Percentiles rank a stretch among this genome's conserved stretches.
Evolutionary conservation across 2,113 vertebrate genomes (phyloP).

Genomic region (Microtus pennsylvanicus): DNA sequence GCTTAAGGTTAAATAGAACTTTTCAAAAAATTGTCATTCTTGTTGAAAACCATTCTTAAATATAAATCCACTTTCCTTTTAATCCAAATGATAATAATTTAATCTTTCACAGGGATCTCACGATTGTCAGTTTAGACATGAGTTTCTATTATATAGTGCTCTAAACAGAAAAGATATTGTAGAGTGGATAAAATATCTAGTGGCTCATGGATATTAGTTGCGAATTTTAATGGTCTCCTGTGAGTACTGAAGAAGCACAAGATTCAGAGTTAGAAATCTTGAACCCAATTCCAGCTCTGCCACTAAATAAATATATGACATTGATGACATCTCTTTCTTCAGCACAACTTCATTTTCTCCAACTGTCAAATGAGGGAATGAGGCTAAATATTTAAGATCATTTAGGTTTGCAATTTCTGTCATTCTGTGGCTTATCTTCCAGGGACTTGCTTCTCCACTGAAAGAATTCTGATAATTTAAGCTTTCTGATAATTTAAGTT

Average conservation of each 20-base stretch:
- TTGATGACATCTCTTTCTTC: slow-evolving; percentile 17
- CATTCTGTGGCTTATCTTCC: slow-evolving; percentile 10
- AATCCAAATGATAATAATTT: slow-evolving; percentile 66
- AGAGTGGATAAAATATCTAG: slow-evolving; percentile 30
- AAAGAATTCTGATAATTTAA: slow-evolving; percentile 42
- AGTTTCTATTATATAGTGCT: slow-evolving; percentile 34
- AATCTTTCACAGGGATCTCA: not conserved
- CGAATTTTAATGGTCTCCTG: slow-evolving; percentile 4
- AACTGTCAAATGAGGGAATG: not conserved
- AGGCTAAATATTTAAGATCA: slow-evolving; percentile 33
- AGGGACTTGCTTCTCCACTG: slow-evolving; percentile 5
- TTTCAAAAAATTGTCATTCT: slow-evolving; percentile 63
- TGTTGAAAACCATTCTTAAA: slow-evolving; percentile 61
- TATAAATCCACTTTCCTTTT: slow-evolving; percentile 54
- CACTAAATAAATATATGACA: not conserved
- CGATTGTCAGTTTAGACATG: slow-evolving; percentile 15
- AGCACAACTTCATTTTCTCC: slow-evolving; percentile 48
- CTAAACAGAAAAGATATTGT: slow-evolving; percentile 16
- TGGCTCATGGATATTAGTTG: not conserved
- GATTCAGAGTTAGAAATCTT: slow-evolving; percentile 46
- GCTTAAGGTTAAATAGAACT: slow-evolving; percentile 68
- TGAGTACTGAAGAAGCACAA: slow-evolving; percentile 4
- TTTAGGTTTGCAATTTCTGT: slow-evolving; percentile 41
- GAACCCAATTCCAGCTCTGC: slow-evolving; percentile 15
- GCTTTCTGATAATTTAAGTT: slow-evolving; percentile 51